Conservation (phyloP, 2,113 vertebrate species). For the Campylorhamphus procurvoides region DNA sequence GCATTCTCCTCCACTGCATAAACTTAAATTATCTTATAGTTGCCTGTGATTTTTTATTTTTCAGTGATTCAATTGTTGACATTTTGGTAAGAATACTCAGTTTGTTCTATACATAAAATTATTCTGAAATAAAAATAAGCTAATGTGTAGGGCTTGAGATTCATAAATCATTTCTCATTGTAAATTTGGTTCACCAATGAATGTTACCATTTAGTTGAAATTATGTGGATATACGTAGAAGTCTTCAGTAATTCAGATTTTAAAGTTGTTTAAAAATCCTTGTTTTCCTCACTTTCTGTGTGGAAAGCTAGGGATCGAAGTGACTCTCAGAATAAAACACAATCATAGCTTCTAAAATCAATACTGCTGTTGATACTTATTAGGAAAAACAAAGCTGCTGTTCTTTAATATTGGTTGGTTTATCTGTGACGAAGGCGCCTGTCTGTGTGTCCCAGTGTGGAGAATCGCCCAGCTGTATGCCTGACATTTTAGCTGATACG, state of each 20-base stretch:
- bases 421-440: constrained; percentile 75
- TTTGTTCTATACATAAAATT: constrained; percentile 16
- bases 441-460: constrained; percentile 67
- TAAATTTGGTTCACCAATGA: constrained; percentile 22
- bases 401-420: constrained; percentile 74
- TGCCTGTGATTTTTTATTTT: constrained; percentile 70
- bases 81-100: background rate
- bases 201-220: constrained; percentile 51
- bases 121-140: constrained; percentile 31
- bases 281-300: constrained; percentile 42
- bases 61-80: background rate
- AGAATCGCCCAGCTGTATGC: constrained; percentile 44
- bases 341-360: constrained; percentile 87
- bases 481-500: constrained; percentile 44
- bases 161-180: constrained; percentile 57
- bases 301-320: constrained; percentile 79
- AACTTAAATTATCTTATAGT: constrained; percentile 84
- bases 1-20: constrained; percentile 84
- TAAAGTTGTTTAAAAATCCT: constrained; percentile 76
- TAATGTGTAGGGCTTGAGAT: constrained; percentile 33
- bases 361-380: constrained; percentile 79
- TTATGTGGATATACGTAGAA: constrained; percentile 50
- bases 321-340: constrained; percentile 79
- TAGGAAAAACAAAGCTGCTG: constrained; percentile 72
- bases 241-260: constrained; percentile 75